Percentiles rank a stretch among this genome's conserved stretches.
Evolutionary conservation across 1,140 invertebrate species (phyloP).

Genomic region (Brachionus plicatilis): DNA sequence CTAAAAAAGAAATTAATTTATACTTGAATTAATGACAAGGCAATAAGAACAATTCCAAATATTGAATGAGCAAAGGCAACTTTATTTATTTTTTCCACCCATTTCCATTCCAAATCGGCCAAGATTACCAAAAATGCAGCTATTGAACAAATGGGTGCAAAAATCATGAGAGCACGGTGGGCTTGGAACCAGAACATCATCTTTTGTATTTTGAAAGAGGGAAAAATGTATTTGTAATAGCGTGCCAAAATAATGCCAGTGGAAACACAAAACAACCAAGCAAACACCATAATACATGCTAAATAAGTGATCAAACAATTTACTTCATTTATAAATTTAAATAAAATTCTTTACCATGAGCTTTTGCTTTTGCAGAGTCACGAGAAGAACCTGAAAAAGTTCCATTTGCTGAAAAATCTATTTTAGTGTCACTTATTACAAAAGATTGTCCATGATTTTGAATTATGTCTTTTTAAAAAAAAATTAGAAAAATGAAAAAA

Average conservation of each 20-base stretch:
- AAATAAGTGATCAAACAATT: not conserved
- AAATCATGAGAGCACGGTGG: conserved; percentile 21
- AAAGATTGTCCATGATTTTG: not conserved
- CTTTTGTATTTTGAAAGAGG: not conserved
- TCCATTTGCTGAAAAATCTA: not conserved
- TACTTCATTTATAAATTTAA: not conserved
- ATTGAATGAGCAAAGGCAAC: conserved; percentile 21
- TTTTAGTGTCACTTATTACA: not conserved
- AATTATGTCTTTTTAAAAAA: not conserved
- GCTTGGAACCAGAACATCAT: conserved; percentile 30
- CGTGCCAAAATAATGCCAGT: conserved; percentile 25
- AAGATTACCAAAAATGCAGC: conserved; percentile 27
- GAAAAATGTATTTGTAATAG: conserved; percentile 37
- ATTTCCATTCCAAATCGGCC: conserved; percentile 32
- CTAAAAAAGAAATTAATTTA: not conserved
- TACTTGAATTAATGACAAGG: conserved; percentile 15
- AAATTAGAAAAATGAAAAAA: not conserved
- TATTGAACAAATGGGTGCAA: conserved; percentile 4
- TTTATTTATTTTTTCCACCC: not conserved
- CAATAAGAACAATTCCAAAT: conserved; percentile 8
- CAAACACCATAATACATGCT: conserved; percentile 33
- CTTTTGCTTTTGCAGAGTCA: not conserved
- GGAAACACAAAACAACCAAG: conserved; percentile 15
- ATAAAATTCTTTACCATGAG: not conserved
- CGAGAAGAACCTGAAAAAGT: not conserved